Evolutionary conservation across 2,113 vertebrate genomes (phyloP), one percentile per base, ranked within the genome.

Genomic region (Centrocercus urophasianus): DNA sequence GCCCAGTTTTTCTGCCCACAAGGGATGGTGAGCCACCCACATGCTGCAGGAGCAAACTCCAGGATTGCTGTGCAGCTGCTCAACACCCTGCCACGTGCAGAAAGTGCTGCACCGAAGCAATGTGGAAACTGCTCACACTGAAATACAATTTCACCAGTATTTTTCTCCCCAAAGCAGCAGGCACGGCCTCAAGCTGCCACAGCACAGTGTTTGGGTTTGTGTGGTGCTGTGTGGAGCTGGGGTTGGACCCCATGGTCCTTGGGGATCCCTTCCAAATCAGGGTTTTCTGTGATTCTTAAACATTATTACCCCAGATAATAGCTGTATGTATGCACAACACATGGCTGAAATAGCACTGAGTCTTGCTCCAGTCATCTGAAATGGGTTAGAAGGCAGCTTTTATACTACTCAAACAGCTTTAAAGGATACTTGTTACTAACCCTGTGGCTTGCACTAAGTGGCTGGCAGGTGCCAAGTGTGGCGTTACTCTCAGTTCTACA

Each of bases 81-180:
- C 20, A 57, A 10, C 21, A 67, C 13, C 24, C 32, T 0, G 3
- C 11, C n/a, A 66, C 34, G 7, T 4, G 17, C 69, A 67, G 70
- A 43, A 84, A 19, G 25, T 78, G 71, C 52, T 73, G 38, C 66
- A 88, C 48, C 45, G 81, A 88, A 83, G 40, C 25, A 54, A 20
- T 12, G 54, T 11, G 56, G 16, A 28, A 84, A 43, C 66, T 0
- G 0, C 19, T 78, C 6, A 61, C 1, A 52, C n/a, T 83, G 42
- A 74, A 56, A 43, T 1, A 75, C 8, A 47, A 21, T 22, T 70
- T 25, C 61, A 67, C 38, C 71, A 36, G 42, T 63, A 70, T 34
- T 83, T 20, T 34, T 25, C 54, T 56, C 15, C 54, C 54, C 54
- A 56, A 15, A 16, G 28, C 54, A 56, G 54, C 17, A 28, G 27